Conservation (phyloP, 2,888 invertebrate species). For the Bimastos eiseni region DNA sequence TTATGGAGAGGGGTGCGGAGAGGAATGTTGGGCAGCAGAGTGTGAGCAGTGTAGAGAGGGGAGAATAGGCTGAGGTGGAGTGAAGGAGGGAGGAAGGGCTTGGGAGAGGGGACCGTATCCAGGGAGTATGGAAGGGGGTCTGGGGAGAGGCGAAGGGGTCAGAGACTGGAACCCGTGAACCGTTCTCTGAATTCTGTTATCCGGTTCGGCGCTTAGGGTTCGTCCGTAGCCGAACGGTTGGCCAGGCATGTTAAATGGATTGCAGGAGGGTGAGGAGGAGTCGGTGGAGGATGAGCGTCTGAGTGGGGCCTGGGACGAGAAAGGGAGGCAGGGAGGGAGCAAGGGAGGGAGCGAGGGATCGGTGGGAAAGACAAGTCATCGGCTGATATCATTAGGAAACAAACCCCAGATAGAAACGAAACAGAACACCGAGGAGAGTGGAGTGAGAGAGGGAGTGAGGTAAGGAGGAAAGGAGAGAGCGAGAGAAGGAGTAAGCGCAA, state of each 20-base stretch:
- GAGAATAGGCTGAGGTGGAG: background rate
- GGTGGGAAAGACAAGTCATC: conserved; percentile 1
- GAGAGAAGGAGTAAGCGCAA: background rate
- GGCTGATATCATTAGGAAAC: conserved; percentile 20
- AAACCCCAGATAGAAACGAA: conserved; percentile 9
- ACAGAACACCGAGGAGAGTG: background rate
- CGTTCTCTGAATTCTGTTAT: conserved; percentile 13
- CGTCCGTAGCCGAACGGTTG: background rate
- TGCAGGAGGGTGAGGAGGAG: background rate
- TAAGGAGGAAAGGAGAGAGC: background rate
- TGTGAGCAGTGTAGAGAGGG: background rate
- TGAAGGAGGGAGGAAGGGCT: background rate
- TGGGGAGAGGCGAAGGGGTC: background rate
- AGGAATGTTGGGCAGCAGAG: background rate
- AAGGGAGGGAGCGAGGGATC: background rate
- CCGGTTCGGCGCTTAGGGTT: background rate
- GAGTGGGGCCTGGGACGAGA: background rate
- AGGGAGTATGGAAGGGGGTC: background rate
- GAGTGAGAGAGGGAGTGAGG: background rate
- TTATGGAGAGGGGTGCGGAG: background rate
- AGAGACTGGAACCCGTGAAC: conserved; percentile 13
- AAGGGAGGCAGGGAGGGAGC: background rate
- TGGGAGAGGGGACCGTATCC: background rate
- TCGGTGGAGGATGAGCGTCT: background rate
- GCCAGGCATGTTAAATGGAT: conserved; percentile 13